phyloP scores from a whole-genome alignment of 2,888 invertebrate species.

The Adela reaumurella region DNA sequence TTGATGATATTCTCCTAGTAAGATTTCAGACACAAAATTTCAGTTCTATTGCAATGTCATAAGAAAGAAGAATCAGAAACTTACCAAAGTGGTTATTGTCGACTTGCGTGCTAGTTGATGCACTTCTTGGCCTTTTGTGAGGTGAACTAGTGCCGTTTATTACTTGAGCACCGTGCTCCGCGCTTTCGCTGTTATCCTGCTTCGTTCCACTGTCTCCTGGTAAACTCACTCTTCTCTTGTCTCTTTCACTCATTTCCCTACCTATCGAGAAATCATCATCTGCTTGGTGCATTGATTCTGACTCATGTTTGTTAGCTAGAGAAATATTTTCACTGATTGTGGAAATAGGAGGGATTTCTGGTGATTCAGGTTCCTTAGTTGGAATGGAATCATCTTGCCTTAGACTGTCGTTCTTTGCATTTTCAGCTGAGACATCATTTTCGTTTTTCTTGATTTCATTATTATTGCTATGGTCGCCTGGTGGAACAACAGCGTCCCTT shows the following conservation, averaged over 20 bases:
- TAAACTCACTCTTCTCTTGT: conserved; percentile 59
- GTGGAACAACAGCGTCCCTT: conserved; percentile 23
- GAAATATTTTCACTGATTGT: conserved; percentile 71
- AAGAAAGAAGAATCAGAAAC: too few relatives aligned
- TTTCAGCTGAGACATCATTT: conserved; percentile 26
- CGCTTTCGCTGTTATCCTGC: conserved; percentile 36
- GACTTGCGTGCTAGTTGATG: conserved; percentile 79
- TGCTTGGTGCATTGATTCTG: conserved; percentile 18
- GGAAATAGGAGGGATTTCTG: conserved; percentile 66
- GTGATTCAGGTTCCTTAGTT: conserved; percentile 34
- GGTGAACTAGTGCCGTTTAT: conserved; percentile 55
- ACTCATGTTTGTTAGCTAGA: conserved; percentile 37
- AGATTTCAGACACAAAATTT: too few relatives aligned
- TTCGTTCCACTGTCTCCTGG: conserved; percentile 52
- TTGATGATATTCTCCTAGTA: conserved; percentile 1
- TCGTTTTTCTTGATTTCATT: conserved; percentile 10
- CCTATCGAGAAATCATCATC: conserved; percentile 25
- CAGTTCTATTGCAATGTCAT: too few relatives aligned
- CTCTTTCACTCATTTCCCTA: conserved; percentile 38
- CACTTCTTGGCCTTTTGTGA: conserved; percentile 70
- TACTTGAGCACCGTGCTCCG: conserved; percentile 34
- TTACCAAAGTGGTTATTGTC: conserved; percentile 83
- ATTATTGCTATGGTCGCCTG: conserved; percentile 20
- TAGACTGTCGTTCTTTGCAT: conserved; percentile 34
- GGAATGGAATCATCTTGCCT: conserved; percentile 23